Percentiles rank a stretch among this genome's conserved stretches.
Evolutionary conservation across 1,140 invertebrate genomes (phyloP).

Genomic region (Drosophila takahashii): DNA sequence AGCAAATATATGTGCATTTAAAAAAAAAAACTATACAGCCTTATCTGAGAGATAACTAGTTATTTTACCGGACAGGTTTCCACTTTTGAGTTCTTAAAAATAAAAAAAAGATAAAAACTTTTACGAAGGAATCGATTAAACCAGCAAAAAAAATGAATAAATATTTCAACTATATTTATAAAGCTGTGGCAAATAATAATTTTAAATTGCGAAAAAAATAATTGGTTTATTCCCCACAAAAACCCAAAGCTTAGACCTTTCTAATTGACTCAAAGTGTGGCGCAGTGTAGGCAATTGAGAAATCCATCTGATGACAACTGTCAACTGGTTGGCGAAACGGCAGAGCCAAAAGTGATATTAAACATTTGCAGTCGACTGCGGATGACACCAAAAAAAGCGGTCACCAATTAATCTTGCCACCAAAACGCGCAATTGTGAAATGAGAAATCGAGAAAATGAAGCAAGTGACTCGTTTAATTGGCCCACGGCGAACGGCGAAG

Average conservation of each 20-base stretch:
- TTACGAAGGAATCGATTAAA: not conserved
- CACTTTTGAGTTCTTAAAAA: not conserved
- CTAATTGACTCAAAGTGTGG: conserved; percentile 31
- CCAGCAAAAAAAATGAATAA: not conserved
- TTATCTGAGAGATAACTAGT: not conserved
- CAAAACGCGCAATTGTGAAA: conserved; percentile 62
- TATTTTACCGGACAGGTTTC: not conserved
- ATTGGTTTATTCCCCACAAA: not conserved
- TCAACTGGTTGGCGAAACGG: conserved; percentile 17
- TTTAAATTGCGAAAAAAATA: not conserved
- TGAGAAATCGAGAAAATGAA: conserved; percentile 61
- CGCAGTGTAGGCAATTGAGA: conserved; percentile 21
- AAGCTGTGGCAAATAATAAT: not conserved
- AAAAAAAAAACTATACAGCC: not conserved
- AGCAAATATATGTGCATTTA: not conserved
- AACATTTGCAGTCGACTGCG: conserved; percentile 27
- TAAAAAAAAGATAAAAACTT: not conserved
- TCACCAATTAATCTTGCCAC: conserved; percentile 63
- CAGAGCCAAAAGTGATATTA: conserved; percentile 30
- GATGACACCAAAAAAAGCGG: conserved; percentile 42
- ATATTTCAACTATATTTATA: not conserved
- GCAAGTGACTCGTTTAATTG: conserved; percentile 76
- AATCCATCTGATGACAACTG: conserved; percentile 33
- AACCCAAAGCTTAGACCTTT: conserved; percentile 15
- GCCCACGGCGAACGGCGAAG: conserved; percentile 40